phyloP scores from a whole-genome alignment of 2,888 invertebrate species.

The Dryadula phaetusa region DNA sequence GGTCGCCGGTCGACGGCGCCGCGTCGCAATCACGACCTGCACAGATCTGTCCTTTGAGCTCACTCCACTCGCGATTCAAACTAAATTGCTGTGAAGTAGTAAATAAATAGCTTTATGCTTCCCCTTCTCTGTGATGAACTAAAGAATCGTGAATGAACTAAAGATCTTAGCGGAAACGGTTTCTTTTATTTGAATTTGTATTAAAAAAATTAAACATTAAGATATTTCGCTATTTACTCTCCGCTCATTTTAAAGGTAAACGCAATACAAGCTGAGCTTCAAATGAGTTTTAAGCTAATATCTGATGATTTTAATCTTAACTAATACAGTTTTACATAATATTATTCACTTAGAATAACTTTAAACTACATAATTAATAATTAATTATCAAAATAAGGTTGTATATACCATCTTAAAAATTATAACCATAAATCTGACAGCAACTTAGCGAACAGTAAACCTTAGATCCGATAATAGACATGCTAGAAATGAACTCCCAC shows the following conservation, averaged over 20 bases:
- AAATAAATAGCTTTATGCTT: slow-evolving; percentile 18
- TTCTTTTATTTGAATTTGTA: too few relatives aligned
- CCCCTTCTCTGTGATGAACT: neutral
- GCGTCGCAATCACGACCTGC: slow-evolving; percentile 13
- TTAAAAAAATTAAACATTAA: too few relatives aligned
- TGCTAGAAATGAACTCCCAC: slow-evolving; percentile 30
- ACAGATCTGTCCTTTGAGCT: slow-evolving; percentile 20
- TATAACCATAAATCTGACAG: neutral
- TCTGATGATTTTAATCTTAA: too few relatives aligned
- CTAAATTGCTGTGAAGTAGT: slow-evolving; percentile 3
- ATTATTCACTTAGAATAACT: too few relatives aligned
- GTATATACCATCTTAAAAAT: neutral
- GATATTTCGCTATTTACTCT: too few relatives aligned
- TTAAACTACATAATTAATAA: too few relatives aligned
- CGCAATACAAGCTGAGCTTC: too few relatives aligned
- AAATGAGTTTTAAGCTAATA: too few relatives aligned
- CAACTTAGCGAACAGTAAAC: neutral
- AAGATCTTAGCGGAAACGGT: neutral
- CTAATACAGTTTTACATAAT: too few relatives aligned
- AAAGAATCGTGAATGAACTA: neutral
- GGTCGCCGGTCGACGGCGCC: neutral
- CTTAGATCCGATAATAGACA: slow-evolving; percentile 29
- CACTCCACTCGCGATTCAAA: slow-evolving; percentile 8
- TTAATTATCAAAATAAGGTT: too few relatives aligned
- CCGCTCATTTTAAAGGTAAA: too few relatives aligned